These are phyloP conservation scores for Agriopis leucophaearia DNA, from an alignment of 2,888 invertebrate species.

Conservation along the genomic window DNA sequence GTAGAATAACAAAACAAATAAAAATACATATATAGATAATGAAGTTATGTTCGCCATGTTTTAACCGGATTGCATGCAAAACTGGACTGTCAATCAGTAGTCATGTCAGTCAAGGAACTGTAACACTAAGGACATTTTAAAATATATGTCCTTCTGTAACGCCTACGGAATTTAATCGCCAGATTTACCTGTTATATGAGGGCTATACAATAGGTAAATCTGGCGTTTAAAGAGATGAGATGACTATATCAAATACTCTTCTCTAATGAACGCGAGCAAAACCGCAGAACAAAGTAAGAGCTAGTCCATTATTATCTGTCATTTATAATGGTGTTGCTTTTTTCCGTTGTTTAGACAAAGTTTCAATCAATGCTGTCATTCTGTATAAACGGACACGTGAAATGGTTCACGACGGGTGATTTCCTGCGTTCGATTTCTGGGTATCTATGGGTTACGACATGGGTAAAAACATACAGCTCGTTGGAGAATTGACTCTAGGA, in stretches of 20 bases:
- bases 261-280: neutral
- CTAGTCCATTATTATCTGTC: neutral
- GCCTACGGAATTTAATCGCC: no score
- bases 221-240: no score
- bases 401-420: slow-evolving; percentile 7
- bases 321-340: slow-evolving; percentile 9
- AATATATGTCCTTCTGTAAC: no score
- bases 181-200: no score
- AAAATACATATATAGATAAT: no score
- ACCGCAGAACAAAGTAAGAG: neutral
- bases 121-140: no score
- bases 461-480: neutral
- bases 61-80: no score
- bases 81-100: no score
- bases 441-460: neutral
- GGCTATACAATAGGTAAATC: no score
- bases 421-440: slow-evolving; percentile 11
- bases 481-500: neutral
- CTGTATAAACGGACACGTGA: slow-evolving; percentile 12
- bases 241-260: neutral
- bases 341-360: slow-evolving; percentile 20
- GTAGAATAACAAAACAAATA: no score
- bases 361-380: slow-evolving; percentile 25
- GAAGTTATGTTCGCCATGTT: no score
- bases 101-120: no score